Conservation (phyloP, 2,797 vertebrate species). For the Enteromius fasciolatus region DNA sequence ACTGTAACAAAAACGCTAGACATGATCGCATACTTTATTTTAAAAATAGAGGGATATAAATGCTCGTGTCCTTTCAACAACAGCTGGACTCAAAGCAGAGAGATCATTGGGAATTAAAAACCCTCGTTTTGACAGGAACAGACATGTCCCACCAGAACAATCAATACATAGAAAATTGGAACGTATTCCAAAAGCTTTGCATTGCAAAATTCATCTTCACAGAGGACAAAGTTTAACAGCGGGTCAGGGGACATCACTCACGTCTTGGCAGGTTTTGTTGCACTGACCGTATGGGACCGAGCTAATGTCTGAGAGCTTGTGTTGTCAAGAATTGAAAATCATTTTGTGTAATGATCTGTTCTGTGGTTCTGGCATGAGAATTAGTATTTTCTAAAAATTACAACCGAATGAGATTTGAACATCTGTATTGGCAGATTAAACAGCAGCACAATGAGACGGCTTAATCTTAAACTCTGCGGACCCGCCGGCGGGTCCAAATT, state of each 20-base stretch:
- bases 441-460: neutral
- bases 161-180: neutral
- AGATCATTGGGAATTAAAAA: constrained; percentile 15
- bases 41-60: neutral
- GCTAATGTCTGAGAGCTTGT: constrained; percentile 11
- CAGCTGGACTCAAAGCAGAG: constrained; percentile 7
- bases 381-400: neutral
- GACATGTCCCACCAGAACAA: neutral
- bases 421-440: constrained; percentile 32
- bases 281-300: neutral
- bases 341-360: constrained; percentile 55
- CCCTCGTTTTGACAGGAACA: neutral
- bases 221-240: neutral
- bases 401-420: constrained; percentile 3
- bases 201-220: constrained; percentile 17
- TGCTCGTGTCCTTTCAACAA: neutral
- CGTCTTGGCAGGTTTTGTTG: neutral
- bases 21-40: neutral
- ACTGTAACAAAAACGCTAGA: neutral
- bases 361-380: constrained; percentile 56
- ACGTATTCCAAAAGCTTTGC: neutral
- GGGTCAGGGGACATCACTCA: constrained; percentile 11
- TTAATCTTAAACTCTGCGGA: too few relatives aligned
- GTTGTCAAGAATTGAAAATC: constrained; percentile 54
- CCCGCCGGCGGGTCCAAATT: too few relatives aligned